phyloP scores from a whole-genome alignment of 2,113 vertebrate genomes.

The Pelvicachromis taeniatus region DNA sequence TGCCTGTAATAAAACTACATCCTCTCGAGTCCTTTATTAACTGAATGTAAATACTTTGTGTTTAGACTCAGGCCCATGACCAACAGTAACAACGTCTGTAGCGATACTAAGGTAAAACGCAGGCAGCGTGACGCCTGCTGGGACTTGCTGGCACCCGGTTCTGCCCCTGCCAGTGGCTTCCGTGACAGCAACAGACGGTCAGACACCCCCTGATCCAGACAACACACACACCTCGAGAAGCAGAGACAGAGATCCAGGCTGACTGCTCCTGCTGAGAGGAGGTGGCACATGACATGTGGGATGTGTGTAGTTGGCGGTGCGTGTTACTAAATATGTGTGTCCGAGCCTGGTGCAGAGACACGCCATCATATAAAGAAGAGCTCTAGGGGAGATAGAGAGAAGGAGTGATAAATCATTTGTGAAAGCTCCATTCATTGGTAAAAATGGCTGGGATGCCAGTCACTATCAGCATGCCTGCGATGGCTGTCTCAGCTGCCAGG shows the following conservation, averaged over 20 bases:
- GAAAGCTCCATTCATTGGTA: constrained; percentile 52
- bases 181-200: constrained; percentile 28
- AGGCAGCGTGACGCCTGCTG: neutral
- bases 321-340: neutral
- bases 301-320: neutral
- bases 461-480: constrained; percentile 15
- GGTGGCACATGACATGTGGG: constrained; percentile 33
- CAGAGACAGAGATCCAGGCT: constrained; percentile 9
- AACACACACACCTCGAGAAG: constrained; percentile 13
- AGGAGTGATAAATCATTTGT: constrained; percentile 37
- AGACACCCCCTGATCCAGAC: neutral
- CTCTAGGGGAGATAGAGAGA: neutral
- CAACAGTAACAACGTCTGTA: neutral
- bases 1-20: neutral
- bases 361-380: neutral
- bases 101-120: neutral
- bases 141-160: neutral
- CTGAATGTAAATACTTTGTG: neutral
- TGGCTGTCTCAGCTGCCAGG: neutral
- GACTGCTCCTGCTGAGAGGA: constrained; percentile 26
- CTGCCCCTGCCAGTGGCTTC: neutral
- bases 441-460: constrained; percentile 40
- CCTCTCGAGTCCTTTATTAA: neutral
- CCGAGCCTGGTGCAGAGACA: neutral
- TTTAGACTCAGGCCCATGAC: neutral